Conservation (phyloP, 2,113 vertebrate genomes). For the Ctenomys sociabilis region DNA sequence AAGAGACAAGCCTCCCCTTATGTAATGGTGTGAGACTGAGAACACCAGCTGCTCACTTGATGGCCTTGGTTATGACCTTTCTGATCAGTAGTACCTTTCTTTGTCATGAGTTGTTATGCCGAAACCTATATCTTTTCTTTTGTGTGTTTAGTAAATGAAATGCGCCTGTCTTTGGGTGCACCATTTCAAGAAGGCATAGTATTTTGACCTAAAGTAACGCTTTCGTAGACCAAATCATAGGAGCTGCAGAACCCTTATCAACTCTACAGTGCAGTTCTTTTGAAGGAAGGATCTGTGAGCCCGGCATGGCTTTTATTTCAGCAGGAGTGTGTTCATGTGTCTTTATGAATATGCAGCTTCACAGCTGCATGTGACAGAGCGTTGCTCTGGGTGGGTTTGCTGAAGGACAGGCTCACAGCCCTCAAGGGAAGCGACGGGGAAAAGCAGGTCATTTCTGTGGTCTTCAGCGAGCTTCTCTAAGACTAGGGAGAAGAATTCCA, state of each 20-base stretch:
- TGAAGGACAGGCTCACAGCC: conserved; percentile 57
- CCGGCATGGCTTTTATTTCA: neutral
- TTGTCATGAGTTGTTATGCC: neutral
- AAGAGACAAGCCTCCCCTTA: neutral
- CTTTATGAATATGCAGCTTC: conserved; percentile 57
- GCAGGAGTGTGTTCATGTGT: conserved; percentile 13
- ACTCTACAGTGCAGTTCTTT: neutral
- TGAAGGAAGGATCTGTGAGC: neutral
- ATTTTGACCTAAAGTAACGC: conserved; percentile 11
- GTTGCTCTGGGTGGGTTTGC: conserved; percentile 48
- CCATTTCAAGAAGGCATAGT: neutral
- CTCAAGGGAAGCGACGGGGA: conserved; percentile 57
- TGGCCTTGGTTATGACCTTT: neutral
- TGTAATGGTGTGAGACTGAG: neutral
- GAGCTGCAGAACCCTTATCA: neutral
- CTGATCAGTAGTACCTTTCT: neutral
- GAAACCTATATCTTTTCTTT: neutral
- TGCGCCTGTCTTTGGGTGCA: neutral
- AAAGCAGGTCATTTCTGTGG: conserved; percentile 74
- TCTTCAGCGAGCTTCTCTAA: conserved; percentile 54
- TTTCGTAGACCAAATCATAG: conserved; percentile 22
- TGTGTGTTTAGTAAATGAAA: neutral
- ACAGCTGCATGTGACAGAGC: conserved; percentile 61
- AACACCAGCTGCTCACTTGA: neutral
- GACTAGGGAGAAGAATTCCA: conserved; percentile 11